Evolutionary conservation across 2,888 invertebrate species (phyloP), one percentile per base, ranked within the genome.

Genomic region (Agrotis ipsilon): DNA sequence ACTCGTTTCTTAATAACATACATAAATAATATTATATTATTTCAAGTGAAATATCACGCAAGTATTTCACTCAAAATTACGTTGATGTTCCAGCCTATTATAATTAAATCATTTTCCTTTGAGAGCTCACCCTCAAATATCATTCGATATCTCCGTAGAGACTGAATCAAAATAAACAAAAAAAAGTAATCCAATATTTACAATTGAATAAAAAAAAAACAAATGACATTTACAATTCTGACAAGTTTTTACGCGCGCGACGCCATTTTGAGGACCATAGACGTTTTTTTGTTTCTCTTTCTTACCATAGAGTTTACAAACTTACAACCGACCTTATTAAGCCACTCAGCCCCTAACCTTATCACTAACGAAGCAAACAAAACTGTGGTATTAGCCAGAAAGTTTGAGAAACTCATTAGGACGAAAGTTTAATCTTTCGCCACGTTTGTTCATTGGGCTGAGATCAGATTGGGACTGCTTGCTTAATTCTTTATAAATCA

Each of bases 341-440:
- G 48, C 45, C 48, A 61, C 60, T 57, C 72, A 51, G 27, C 39
- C 32, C 39, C 43, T 49, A 74, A 54, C 32, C 77, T 70, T 51
- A 54, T 78, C 72, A 52, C 59, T 70, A 58, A 62, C 49, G 48
- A 52, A 81, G 51, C 76, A 59, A 76, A 81, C 76, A 81, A 76
- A 76, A 63, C 54, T 77, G 49, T 60, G 51, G 68, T 27, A 54
- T 62, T 54, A 46, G 27, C 48, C 64, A 24, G 21, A 32, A 77
- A 81, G 24, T 81, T 81, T 11, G 39, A 77, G 78, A 59, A 69
- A 81, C 69, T 77, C 77, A 77, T 77, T 77, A 81, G 46, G 46
- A 59, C 21, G 21, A 51, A 60, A 77, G 59, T 81, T 63, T 51
- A 81, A 81, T 68, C 45, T 81, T 68, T 59, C 49, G n/a, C 46